Evolutionary conservation across 1,140 invertebrate species (phyloP), one percentile per base, ranked within the genome.

Genomic region (Ylistrum balloti): DNA sequence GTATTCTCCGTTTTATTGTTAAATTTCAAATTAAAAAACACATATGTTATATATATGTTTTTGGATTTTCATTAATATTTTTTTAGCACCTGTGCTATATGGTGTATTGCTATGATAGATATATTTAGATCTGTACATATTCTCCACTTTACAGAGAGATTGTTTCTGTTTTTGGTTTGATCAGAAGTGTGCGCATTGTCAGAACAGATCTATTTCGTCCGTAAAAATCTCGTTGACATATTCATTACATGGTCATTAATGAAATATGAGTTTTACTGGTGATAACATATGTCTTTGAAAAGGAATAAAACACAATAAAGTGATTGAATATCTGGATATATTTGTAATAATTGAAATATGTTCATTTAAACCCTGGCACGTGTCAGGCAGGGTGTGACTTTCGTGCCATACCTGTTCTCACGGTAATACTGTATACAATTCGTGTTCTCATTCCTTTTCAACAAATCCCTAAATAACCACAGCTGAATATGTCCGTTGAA

Each of bases 321-420:
- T 74, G 56, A 74, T 74, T 74, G 56, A 74, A 74, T 74, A 56
- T 56, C 22, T 3, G 9, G 20, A 3, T 56, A 56, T 56, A 74
- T 74, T 74, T 74, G 56, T 74, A 28, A 74, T 74, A n/a, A 74
- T 74, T 74, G 22, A 74, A 74, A 17, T 74, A 74, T 74, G 56
- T 74, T 74, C 56, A 74, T 74, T 74, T 74, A 74, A 74, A 74
- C 56, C 22, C 1, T 74, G 56, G 56, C 56, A 74, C 56, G 56
- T 74, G 56, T n/a, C 56, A 74, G 56, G 1, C 2, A 74, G 56
- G 22, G 17, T 74, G 56, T 74, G 56, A 74, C 22, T n/a, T n/a
- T n/a, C 5, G 56, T 74, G 22, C 1, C n/a, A 74, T 28, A 74
- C 56, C 56, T 74, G 56, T 74, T 74, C 56, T 74, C 56, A 74